Percentiles rank a stretch among this genome's conserved stretches.
Conservation (phyloP, 2,113 vertebrate genomes). For the Entomyzon cyanotis region DNA sequence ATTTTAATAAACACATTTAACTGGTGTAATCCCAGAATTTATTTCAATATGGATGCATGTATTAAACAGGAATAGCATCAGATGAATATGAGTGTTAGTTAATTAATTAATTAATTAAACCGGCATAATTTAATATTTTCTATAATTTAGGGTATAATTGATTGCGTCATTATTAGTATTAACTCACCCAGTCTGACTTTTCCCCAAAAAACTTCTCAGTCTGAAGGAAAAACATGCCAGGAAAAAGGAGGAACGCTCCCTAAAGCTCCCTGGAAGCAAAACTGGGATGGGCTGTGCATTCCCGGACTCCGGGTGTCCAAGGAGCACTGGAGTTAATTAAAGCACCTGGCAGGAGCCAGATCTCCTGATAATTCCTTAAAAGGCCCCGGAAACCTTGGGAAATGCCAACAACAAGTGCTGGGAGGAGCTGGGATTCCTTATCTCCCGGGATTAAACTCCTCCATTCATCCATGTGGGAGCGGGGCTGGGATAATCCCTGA, state of each 20-base stretch:
- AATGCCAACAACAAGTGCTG: constrained; percentile 66
- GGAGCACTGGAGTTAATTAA: accelerated
- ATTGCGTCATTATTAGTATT: accelerated
- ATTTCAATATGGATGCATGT: neutral
- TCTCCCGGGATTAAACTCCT: constrained; percentile 68
- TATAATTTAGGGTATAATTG: neutral
- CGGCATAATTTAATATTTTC: neutral
- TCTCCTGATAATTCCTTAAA: constrained; percentile 1
- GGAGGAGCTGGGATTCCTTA: constrained; percentile 45
- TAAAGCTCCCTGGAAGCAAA: neutral
- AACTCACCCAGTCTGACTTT: accelerated
- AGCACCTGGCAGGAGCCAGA: neutral
- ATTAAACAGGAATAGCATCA: neutral
- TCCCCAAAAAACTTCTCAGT: too few species aligned
- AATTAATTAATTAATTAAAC: neutral
- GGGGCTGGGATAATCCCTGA: constrained; percentile 78
- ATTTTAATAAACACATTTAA: neutral
- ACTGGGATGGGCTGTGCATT: accelerated
- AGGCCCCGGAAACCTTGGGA: constrained; percentile 72
- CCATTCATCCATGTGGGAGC: constrained; percentile 52
- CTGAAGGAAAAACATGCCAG: neutral
- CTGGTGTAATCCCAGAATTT: neutral
- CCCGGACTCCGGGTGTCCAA: accelerated
- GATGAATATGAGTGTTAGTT: too few species aligned
- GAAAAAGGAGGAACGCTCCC: neutral